Base-by-base conservation (phyloP, 2,888 invertebrate genomes). In the Magallana nippona region DNA sequence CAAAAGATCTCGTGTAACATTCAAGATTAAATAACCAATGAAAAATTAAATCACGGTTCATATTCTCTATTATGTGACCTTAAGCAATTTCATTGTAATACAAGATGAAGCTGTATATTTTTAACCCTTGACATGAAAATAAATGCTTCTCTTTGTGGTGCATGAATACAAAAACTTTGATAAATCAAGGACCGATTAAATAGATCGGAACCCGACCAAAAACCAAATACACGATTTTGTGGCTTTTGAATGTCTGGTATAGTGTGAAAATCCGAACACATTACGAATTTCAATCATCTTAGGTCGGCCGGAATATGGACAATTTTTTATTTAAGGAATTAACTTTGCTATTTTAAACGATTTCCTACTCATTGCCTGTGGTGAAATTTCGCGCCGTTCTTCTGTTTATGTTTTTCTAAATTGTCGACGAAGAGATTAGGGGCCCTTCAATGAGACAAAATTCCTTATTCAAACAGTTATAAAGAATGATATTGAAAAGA, bases 391-490 rank as follows among this genome's bases (percentile, higher is more conserved):
- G 57, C 82, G 78, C 55, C 78, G 55, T 55, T 32, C 55, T 77
- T 78, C 78, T 78, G 78, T 82, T 82, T 78, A 78, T 84, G 84
- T 84, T 84, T 84, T 79, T 63, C 62, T 63, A 60, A 63, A 82
- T 62, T 81, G 84, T 82, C 84, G 84, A 78, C 84, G 82, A 79
- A 79, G 55, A 84, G 78, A 79, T 82, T 82, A 82, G 56, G n/a
- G 8, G 79, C 63, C 56, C 79, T 19, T 81, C 60, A 57, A 60
- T 60, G 62, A 55, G 60, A 55, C 81, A 81, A 62, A 81, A 81
- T 71, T 71, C 62, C 81, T 81, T 81, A 62, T 81, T 55, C 60
- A 81, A 81, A 81, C 55, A 81, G 81, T 62, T 56, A 81, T 81
- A 81, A 62, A 62, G 57, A 60, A 60, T n/a, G 60, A 81, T 81